phyloP scores from a whole-genome alignment of 2,113 vertebrate species.

The Pithys albifrons region DNA sequence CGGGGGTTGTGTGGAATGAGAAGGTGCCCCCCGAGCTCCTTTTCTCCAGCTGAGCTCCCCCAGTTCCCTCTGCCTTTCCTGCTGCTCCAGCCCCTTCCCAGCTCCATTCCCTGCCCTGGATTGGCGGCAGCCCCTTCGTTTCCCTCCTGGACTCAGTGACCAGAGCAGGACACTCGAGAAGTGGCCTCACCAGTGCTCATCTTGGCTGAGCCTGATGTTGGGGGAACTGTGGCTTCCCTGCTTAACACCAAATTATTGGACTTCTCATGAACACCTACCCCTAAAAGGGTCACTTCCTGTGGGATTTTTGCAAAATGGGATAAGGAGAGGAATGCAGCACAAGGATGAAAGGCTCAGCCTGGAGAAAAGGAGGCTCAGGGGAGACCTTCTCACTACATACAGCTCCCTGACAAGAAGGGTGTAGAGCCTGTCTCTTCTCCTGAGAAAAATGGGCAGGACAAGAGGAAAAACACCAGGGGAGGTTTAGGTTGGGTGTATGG shows the following conservation, averaged over 20 bases:
- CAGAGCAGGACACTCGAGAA: background rate
- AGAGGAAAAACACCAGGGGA: background rate
- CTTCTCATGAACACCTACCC: too few relatives aligned
- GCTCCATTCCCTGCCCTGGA: background rate
- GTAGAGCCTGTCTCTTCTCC: background rate
- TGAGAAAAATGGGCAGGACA: background rate
- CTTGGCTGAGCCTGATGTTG: fast-evolving
- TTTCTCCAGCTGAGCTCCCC: background rate
- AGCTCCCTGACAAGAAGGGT: fast-evolving
- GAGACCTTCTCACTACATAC: background rate
- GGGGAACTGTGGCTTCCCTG: fast-evolving
- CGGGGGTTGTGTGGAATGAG: background rate
- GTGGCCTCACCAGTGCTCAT: background rate
- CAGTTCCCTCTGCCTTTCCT: background rate
- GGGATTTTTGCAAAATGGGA: background rate
- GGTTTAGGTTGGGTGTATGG: background rate
- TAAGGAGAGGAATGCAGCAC: background rate
- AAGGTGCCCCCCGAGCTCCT: background rate
- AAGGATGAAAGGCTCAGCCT: background rate
- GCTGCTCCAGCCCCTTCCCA: background rate
- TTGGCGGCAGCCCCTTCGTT: fast-evolving
- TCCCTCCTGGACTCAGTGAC: fast-evolving
- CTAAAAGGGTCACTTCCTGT: background rate
- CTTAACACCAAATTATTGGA: too few relatives aligned
- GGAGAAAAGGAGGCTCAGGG: background rate